Base-by-base conservation (phyloP, 2,797 vertebrate genomes). In the Dendrocincla tyrannina region DNA sequence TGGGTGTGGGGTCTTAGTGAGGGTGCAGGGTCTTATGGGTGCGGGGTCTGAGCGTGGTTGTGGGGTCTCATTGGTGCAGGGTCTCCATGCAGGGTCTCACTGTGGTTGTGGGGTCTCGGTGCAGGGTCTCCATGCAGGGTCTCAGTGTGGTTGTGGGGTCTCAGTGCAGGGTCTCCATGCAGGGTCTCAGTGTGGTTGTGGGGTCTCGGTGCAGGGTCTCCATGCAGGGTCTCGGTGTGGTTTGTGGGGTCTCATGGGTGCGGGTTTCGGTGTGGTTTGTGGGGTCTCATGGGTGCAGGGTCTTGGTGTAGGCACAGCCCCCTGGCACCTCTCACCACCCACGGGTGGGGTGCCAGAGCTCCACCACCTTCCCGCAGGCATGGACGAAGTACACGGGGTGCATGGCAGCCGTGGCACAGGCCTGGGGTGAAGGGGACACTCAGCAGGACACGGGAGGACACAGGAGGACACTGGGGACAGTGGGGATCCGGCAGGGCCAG, bases 371-470 rank as follows among this genome's bases (percentile, higher is more conserved):
- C 15, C 98, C 98, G 25, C 90, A 75, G 1, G 96, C 97, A 84
- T 98, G 98, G 62, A 99, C 96, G 19, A 98, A 96, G 96, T 98
- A 99, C 67, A 98, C 96, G 1, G 98, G 97, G 93, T 99, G 98
- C 98, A 99, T 99, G 77, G 79, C 67, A 0, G 98, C 98, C 1
- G 98, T 98, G 24, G 98, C 98, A 64, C 98, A 99, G 6, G 98
- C 97, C 98, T 99, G 97, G 3, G 41, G 60, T 35, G 33, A 7
- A 4, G 20, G 33, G 16, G 70, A 30, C 19, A 17, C 7, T 4
- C 24, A 63, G 46, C 14, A 19, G 32, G 74, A 11, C 8, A 30
- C 3, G 55, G 35, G 11, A 98, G 98, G 16, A 98, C 98, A 77
- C 98, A n/a, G 98, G 4, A 97, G 17, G 16, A 44, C 35, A 25